Evolutionary conservation across 1,140 invertebrate species (phyloP).

Genomic region (Aphis gossypii): DNA sequence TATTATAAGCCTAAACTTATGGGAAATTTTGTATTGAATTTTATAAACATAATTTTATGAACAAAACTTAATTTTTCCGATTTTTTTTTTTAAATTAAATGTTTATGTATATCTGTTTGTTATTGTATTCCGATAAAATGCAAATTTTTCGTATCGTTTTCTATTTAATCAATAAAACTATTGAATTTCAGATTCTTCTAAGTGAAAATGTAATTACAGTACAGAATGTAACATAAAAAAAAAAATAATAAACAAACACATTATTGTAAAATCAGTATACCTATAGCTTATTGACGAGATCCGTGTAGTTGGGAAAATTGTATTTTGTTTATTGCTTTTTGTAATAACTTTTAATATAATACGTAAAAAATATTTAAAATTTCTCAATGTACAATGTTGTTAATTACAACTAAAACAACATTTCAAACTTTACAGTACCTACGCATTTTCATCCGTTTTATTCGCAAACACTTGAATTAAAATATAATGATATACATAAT

Average conservation of each 20-base stretch:
- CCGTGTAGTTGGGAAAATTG: not conserved
- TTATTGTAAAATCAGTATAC: not conserved
- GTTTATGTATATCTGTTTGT: not conserved
- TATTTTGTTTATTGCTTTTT: not conserved
- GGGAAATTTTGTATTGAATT: too few relatives aligned
- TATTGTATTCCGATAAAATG: not conserved
- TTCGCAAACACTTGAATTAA: not conserved
- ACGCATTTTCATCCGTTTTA: not conserved
- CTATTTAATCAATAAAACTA: not conserved
- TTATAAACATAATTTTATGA: not conserved
- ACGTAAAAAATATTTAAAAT: not conserved
- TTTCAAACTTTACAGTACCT: not conserved
- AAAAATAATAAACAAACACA: not conserved
- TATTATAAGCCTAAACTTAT: too few relatives aligned
- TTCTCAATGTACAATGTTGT: not conserved
- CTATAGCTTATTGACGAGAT: not conserved
- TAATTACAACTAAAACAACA: not conserved
- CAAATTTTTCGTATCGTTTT: not conserved
- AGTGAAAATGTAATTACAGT: not conserved
- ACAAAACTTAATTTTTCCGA: not conserved
- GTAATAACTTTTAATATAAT: not conserved
- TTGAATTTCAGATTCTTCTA: not conserved
- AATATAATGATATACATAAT: not conserved
- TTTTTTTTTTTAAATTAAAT: not conserved
- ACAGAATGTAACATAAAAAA: not conserved